These are phyloP conservation scores for Drosophila phalerata DNA, from an alignment of 2,888 invertebrate species.

Conservation along the genomic window DNA sequence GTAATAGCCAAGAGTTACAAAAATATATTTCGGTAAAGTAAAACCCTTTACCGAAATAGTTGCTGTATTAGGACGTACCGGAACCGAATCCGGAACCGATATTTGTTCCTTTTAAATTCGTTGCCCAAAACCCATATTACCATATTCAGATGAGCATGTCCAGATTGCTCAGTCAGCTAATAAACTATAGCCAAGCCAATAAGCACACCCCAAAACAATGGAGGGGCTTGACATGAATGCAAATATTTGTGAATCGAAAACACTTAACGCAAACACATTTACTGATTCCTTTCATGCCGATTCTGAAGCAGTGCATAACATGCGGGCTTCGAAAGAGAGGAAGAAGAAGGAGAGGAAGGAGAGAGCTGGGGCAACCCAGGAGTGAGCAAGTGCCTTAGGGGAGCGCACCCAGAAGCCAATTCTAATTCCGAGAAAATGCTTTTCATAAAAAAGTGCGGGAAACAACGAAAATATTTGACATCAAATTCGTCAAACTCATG, in stretches of 20 bases:
- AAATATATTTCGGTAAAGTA: too few relatives aligned
- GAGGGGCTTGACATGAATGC: constrained; percentile 62
- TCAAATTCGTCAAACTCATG: constrained; percentile 82
- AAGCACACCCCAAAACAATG: constrained; percentile 26
- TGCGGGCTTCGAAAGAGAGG: constrained; percentile 4
- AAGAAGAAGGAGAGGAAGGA: not conserved
- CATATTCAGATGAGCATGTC: constrained; percentile 8
- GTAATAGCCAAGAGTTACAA: too few relatives aligned
- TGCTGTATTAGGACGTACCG: too few relatives aligned
- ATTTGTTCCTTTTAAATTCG: too few relatives aligned
- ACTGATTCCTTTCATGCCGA: constrained; percentile 64
- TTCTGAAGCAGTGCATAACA: constrained; percentile 45
- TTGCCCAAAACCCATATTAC: not conserved
- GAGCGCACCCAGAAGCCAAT: constrained; percentile 64
- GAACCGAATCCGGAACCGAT: too few relatives aligned
- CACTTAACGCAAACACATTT: constrained; percentile 76
- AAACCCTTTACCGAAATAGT: too few relatives aligned
- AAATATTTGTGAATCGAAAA: constrained; percentile 83
- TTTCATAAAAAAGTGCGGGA: constrained; percentile 69
- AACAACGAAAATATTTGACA: constrained; percentile 82
- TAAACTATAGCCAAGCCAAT: constrained; percentile 47
- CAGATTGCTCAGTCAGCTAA: constrained; percentile 35
- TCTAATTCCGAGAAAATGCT: constrained; percentile 76
- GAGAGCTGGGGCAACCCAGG: constrained; percentile 13
- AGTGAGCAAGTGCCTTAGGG: constrained; percentile 27